Conservation (phyloP, 2,113 vertebrate genomes). For the Hippocampus comes region DNA sequence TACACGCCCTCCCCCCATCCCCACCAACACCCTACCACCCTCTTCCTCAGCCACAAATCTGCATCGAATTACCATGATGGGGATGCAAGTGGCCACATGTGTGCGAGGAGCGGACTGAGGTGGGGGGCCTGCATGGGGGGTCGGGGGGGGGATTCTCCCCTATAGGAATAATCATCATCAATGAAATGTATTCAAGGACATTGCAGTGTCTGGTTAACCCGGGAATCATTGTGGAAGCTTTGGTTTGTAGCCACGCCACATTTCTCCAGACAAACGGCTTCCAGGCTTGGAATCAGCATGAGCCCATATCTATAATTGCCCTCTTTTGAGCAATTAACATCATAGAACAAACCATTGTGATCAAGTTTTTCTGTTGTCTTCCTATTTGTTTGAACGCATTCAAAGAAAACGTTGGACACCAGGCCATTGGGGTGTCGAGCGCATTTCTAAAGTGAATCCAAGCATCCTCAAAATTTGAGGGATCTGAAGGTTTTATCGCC, state of each 20-base stretch:
- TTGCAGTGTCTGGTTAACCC: conserved; percentile 62
- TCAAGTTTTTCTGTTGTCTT: conserved; percentile 21
- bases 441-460: too few relatives aligned
- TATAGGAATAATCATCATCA: conserved; percentile 51
- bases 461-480: too few relatives aligned
- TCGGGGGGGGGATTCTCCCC: conserved; percentile 26
- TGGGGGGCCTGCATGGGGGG: conserved; percentile 22
- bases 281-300: conserved; percentile 24
- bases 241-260: conserved; percentile 52
- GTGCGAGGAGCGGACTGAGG: conserved; percentile 44
- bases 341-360: conserved; percentile 29
- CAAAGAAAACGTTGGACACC: background rate
- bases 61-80: conserved; percentile 76
- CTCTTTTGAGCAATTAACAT: conserved; percentile 28
- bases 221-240: conserved; percentile 56
- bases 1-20: conserved; percentile 2
- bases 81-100: conserved; percentile 68
- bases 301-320: conserved; percentile 20
- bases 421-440: background rate
- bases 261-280: conserved; percentile 63
- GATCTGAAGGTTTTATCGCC: too few relatives aligned
- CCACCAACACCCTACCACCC: conserved; percentile 35
- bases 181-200: conserved; percentile 46
- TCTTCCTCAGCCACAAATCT: conserved; percentile 63
- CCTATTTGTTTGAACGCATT: conserved; percentile 18